Evolutionary conservation across 1,140 invertebrate species (phyloP).

Genomic region (Coptotermes formosanus): DNA sequence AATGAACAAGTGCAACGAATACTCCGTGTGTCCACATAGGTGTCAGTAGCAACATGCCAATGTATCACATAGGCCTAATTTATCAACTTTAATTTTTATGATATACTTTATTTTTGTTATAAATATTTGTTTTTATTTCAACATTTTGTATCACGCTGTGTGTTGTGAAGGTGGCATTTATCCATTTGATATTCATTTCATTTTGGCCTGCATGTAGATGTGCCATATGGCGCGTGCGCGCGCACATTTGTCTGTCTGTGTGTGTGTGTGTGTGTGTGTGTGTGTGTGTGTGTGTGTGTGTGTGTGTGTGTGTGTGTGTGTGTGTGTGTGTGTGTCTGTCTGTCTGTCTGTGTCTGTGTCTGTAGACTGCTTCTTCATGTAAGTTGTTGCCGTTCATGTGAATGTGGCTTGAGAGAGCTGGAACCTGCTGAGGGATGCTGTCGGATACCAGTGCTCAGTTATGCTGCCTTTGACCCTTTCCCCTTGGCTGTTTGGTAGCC

Average conservation of each 20-base stretch:
- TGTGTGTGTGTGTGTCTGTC: too few relatives aligned
- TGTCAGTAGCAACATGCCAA: not conserved
- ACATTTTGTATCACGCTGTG: not conserved
- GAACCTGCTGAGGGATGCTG: too few relatives aligned
- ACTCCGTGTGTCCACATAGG: not conserved
- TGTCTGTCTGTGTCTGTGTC: not conserved
- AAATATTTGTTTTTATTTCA: not conserved
- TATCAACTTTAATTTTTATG: not conserved
- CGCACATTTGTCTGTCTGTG: too few relatives aligned
- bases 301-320: too few relatives aligned
- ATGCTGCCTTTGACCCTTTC: too few relatives aligned
- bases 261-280: too few relatives aligned
- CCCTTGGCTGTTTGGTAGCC: too few relatives aligned
- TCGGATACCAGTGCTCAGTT: too few relatives aligned
- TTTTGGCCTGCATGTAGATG: not conserved
- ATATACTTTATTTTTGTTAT: slow-evolving; percentile 14
- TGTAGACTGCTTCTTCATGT: not conserved
- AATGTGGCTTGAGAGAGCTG: too few relatives aligned
- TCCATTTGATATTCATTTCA: not conserved
- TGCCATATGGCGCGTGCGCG: not conserved
- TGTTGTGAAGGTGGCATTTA: not conserved
- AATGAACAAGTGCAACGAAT: slow-evolving; percentile 26
- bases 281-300: too few relatives aligned
- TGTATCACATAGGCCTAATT: not conserved
- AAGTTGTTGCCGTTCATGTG: too few relatives aligned